Evolutionary conservation across 2,797 vertebrate genomes (phyloP).

Genomic region (Anabacerthia variegaticeps): DNA sequence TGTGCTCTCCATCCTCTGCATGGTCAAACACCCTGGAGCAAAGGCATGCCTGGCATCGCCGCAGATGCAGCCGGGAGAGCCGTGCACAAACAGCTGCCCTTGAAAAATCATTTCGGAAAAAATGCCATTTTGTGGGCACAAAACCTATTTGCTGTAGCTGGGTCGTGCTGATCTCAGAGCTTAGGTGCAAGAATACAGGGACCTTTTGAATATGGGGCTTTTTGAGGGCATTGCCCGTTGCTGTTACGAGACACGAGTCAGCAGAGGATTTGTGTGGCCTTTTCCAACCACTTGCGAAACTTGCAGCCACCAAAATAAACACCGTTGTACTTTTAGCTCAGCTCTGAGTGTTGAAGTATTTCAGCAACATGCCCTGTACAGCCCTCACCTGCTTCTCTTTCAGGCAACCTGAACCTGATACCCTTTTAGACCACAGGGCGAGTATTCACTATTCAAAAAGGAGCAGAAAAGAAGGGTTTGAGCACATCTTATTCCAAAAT

Average conservation of each 20-base stretch:
- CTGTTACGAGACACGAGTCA: not conserved
- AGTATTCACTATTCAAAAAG: not conserved
- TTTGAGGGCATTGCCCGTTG: not conserved
- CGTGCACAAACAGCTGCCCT: not conserved
- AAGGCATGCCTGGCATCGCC: not conserved
- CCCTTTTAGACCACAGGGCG: not conserved
- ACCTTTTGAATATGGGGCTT: not conserved
- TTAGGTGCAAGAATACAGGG: not conserved
- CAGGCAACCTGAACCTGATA: too few species aligned
- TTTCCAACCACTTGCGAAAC: not conserved
- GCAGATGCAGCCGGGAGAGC: not conserved
- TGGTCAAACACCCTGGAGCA: not conserved
- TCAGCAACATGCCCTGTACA: not conserved
- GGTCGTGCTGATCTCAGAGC: not conserved
- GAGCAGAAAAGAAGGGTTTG: not conserved
- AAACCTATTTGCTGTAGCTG: not conserved
- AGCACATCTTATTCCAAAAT: not conserved
- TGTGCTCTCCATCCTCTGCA: not conserved
- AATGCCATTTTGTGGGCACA: not conserved
- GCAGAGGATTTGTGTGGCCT: not conserved
- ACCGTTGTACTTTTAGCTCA: not conserved
- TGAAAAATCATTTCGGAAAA: not conserved
- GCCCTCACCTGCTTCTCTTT: not conserved
- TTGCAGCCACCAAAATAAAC: not conserved
- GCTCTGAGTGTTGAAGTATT: not conserved